Base-by-base conservation (phyloP, 1,140 invertebrate genomes). In the Drosophila virilis region DNA sequence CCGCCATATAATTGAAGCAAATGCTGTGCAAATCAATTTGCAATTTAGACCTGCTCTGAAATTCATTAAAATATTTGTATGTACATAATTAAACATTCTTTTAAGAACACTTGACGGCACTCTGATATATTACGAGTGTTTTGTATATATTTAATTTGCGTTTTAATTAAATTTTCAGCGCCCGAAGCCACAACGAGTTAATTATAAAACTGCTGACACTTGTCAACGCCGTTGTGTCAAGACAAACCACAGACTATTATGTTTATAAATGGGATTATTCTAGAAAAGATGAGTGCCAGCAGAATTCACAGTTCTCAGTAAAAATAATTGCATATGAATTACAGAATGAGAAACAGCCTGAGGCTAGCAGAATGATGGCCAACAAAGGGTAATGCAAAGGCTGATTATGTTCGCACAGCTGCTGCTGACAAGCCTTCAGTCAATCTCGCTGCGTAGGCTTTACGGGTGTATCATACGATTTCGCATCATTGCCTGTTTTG, bases 161-260 rank as follows among this genome's bases (percentile, higher is more conserved):
- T 22, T 73, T 54, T 50, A 51, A 67, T 73, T 73, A 58, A 59
- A 60, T 46, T 73, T 59, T 1, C 8, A 22, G 5, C 61, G 37
- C 12, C 43, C 32, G 15, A 17, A 17, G 50, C 15, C 52, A 43
- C 57, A 78, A 82, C 74, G 75, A 77, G 71, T 83, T 82, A 78
- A 82, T 83, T 83, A 82, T 70, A 77, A 75, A 68, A 68, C 54
- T 33, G 70, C 62, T 54, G 55, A 60, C 70, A 32, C 38, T 45
- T 52, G 38, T 38, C 46, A 60, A 43, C 22, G n/a, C 7, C 37
- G 43, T 28, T 59, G 42, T 70, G 50, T 37, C 42, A 52, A 64
- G 35, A 33, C 79, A 74, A 51, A 50, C 45, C 48, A 8, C 64
- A 54, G 64, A 38, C 40, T 42, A 13, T 43, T 38, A 51, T 58